These are phyloP conservation scores for Troides helena DNA, from an alignment of 2,888 invertebrate species.

Conservation along the genomic window DNA sequence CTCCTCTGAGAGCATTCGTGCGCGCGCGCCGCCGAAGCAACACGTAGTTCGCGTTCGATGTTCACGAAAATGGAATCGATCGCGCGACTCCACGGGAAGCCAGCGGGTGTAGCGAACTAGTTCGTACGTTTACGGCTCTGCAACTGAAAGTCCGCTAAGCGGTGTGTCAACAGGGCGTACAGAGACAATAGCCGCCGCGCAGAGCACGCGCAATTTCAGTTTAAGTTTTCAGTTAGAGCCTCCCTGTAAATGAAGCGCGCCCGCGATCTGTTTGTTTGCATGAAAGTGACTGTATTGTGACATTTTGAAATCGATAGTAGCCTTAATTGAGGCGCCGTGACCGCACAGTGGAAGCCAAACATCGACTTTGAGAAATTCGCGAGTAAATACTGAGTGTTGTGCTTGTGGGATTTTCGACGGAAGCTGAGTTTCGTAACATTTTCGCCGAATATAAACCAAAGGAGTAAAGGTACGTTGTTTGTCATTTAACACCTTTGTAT, in stretches of 20 bases:
- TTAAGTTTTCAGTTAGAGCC: constrained; percentile 65
- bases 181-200: constrained; percentile 42
- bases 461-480: constrained; percentile 64
- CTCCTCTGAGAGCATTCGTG: constrained; percentile 76
- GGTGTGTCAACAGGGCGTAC: constrained; percentile 29
- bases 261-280: constrained; percentile 56
- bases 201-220: constrained; percentile 54
- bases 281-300: constrained; percentile 69
- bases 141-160: constrained; percentile 30
- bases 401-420: constrained; percentile 64
- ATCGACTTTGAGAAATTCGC: constrained; percentile 24
- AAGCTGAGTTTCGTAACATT: constrained; percentile 30
- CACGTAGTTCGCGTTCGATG: constrained; percentile 57
- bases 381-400: constrained; percentile 54
- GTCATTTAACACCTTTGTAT: constrained; percentile 18
- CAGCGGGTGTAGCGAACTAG: constrained; percentile 32
- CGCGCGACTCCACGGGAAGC: constrained; percentile 50
- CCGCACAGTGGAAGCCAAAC: constrained; percentile 31
- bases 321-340: constrained; percentile 53
- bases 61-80: constrained; percentile 58
- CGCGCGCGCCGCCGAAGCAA: constrained; percentile 70
- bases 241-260: constrained; percentile 53
- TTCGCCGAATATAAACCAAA: constrained; percentile 60
- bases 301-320: constrained; percentile 68
- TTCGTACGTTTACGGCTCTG: constrained; percentile 4